Evolutionary conservation across 2,797 vertebrate species (phyloP), one percentile per base, ranked within the genome.

Genomic region (Coreius guichenoti): DNA sequence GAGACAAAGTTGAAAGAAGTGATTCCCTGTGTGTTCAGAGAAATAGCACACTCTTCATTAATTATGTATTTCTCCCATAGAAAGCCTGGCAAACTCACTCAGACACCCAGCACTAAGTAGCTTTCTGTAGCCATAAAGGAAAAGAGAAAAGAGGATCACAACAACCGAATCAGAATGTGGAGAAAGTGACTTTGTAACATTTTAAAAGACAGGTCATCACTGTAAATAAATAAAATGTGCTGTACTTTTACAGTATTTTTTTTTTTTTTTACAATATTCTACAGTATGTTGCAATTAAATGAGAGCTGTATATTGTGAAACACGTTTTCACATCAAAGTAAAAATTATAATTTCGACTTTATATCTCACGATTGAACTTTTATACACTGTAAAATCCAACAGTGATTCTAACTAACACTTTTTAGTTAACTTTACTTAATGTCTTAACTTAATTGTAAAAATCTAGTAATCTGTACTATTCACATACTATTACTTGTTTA

Each of bases 11-110:
- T 91, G 82, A 92, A 92, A 92, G 88, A 88, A 88, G 49, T 70
- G 81, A 67, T 87, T 85, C 87, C 90, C 77, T 80, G 75, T 45
- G 61, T 81, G 83, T 85, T 80, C 83, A 72, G 86, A 89, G 81
- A 88, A 87, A 87, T 83, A 90, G 84, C 88, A 91, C 91, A 90
- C 91, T 88, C 88, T 70, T 91, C 91, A 93, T 95, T 91, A 93
- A 94, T 94, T 93, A 93, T 94, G 91, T 88, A 93, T 93, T 92
- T 90, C 88, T 89, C 83, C 86, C 86, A 90, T 89, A 90, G 89
- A 93, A 92, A 92, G 90, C 89, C 88, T 67, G 91, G 86, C 89
- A 92, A 92, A 93, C 87, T 86, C 88, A 90, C 90, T 90, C 86
- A 88, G 89, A 88, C 85, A 92, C 80, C 88, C 87, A 88, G 91